Evolutionary conservation across 2,797 vertebrate genomes (phyloP).

Genomic region (Sibirionetta formosa): DNA sequence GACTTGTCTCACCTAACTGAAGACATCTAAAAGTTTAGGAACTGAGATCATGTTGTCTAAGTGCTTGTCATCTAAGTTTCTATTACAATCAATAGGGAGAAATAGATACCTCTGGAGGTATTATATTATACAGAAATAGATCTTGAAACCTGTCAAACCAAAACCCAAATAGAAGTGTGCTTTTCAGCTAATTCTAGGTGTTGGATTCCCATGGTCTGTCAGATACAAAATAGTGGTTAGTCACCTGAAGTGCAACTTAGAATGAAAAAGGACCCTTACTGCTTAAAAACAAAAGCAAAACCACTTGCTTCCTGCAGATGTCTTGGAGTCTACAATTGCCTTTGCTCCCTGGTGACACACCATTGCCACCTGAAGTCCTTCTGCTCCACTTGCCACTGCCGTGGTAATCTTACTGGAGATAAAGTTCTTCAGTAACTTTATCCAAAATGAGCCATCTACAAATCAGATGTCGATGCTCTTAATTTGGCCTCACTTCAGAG

Average conservation of each 20-base stretch:
- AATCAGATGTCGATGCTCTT: neutral
- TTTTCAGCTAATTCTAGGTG: neutral
- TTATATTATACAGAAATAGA: slow-evolving; percentile 4
- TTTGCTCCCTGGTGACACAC: neutral
- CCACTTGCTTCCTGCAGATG: neutral
- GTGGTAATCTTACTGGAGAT: neutral
- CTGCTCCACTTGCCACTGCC: neutral
- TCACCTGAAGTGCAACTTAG: neutral
- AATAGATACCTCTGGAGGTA: neutral
- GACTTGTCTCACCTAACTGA: neutral
- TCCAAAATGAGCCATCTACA: neutral
- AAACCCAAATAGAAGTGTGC: neutral
- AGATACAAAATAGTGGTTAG: neutral
- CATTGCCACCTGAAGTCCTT: neutral
- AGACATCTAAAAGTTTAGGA: neutral
- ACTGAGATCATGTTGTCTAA: neutral
- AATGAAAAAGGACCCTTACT: neutral
- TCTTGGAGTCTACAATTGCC: neutral
- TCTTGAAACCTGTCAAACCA: neutral
- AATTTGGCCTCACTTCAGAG: neutral
- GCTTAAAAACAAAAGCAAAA: neutral
- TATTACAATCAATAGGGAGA: neutral
- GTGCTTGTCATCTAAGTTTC: neutral
- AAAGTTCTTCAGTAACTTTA: neutral
- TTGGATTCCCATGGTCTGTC: neutral